Evolutionary conservation across 2,888 invertebrate species (phyloP).

Genomic region (Mesoligia furuncula): DNA sequence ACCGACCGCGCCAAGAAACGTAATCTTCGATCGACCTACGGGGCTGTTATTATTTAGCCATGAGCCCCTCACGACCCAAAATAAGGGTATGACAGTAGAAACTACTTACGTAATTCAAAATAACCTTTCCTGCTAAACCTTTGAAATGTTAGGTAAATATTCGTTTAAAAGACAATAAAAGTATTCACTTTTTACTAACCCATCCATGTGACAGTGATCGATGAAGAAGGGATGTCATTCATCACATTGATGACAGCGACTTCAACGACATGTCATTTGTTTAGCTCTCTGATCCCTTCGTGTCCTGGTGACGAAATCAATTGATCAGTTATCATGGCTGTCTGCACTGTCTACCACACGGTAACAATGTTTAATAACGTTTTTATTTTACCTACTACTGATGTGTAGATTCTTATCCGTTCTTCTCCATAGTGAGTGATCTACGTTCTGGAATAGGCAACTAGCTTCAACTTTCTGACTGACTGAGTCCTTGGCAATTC

Average conservation of each 20-base stretch:
- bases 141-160: not conserved
- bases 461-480: too few relatives aligned
- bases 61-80: not conserved
- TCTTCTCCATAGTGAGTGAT: too few relatives aligned
- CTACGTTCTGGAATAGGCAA: too few relatives aligned
- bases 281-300: not conserved
- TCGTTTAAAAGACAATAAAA: conserved; percentile 6
- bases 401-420: too few relatives aligned
- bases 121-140: conserved; percentile 2
- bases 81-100: not conserved
- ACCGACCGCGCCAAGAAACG: not conserved
- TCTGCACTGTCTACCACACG: not conserved
- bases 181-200: conserved; percentile 16
- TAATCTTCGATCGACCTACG: not conserved
- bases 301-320: not conserved
- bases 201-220: conserved; percentile 27
- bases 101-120: not conserved
- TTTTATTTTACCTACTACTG: not conserved
- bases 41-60: not conserved
- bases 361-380: not conserved
- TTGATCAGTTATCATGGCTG: not conserved
- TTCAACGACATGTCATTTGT: conserved; percentile 15
- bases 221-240: conserved; percentile 15
- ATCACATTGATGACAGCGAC: conserved; percentile 11
- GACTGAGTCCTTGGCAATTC: too few relatives aligned